phyloP scores from a whole-genome alignment of 2,113 vertebrate genomes.

The Scortum barcoo region DNA sequence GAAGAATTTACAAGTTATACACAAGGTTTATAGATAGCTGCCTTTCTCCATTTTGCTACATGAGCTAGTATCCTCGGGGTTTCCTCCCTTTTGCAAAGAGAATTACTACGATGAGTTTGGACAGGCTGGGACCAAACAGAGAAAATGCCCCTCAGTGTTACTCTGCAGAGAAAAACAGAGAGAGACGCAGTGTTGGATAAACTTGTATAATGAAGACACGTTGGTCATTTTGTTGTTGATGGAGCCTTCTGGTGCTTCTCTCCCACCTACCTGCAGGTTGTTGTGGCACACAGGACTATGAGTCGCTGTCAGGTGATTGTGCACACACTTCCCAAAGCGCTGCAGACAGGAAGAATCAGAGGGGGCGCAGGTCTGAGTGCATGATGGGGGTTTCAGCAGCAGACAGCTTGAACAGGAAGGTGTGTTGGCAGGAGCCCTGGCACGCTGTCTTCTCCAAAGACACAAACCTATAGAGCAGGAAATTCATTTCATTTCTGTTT shows the following conservation, averaged over 20 bases:
- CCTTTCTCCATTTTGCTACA: slow-evolving; percentile 67
- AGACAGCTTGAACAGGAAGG: slow-evolving; percentile 82
- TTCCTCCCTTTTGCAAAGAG: background rate
- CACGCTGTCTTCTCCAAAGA: slow-evolving; percentile 68
- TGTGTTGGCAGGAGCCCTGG: slow-evolving; percentile 82
- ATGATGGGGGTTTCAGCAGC: slow-evolving; percentile 69
- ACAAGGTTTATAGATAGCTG: slow-evolving; percentile 72
- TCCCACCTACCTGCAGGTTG: slow-evolving; percentile 72
- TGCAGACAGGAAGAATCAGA: slow-evolving; percentile 74
- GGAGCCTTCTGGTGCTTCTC: background rate
- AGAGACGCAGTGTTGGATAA: background rate
- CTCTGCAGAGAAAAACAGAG: slow-evolving; percentile 55
- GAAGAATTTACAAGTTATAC: slow-evolving; percentile 1
- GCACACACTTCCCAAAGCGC: slow-evolving; percentile 80
- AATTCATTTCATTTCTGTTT: background rate
- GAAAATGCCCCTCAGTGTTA: slow-evolving; percentile 67
- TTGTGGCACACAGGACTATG: slow-evolving; percentile 62
- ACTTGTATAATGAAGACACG: background rate
- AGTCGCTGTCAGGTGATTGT: slow-evolving; percentile 62
- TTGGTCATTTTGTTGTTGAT: background rate
- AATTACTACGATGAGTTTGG: slow-evolving; percentile 36
- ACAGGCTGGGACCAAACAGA: slow-evolving; percentile 80
- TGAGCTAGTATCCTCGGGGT: slow-evolving; percentile 17
- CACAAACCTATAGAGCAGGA: slow-evolving; percentile 61
- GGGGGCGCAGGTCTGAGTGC: slow-evolving; percentile 70